Evolutionary conservation across 2,888 invertebrate species (phyloP).

Genomic region (Limenitis camilla): DNA sequence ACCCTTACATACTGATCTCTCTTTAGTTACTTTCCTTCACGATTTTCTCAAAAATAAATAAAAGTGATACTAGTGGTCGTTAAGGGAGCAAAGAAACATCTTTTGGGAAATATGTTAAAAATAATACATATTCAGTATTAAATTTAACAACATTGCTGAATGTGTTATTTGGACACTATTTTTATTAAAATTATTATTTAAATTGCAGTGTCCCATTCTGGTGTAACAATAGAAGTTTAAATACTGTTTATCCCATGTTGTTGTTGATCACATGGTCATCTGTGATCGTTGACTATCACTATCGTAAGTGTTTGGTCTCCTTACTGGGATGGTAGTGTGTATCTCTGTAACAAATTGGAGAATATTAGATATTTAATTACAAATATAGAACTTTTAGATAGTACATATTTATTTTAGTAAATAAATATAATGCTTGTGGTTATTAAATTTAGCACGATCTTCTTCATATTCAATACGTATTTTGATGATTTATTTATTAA

Average conservation of each 20-base stretch:
- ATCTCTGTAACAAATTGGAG: slow-evolving; percentile 60
- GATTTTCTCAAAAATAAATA: too few relatives aligned
- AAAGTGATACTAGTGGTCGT: too few relatives aligned
- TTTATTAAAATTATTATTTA: slow-evolving; percentile 2
- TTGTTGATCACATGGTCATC: slow-evolving; percentile 14
- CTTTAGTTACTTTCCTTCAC: too few relatives aligned
- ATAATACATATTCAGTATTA: slow-evolving; percentile 6
- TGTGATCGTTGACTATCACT: slow-evolving; percentile 44
- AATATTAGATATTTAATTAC: slow-evolving; percentile 7
- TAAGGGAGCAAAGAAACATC: too few relatives aligned
- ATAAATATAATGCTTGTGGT: slow-evolving; percentile 26
- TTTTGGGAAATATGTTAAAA: background rate
- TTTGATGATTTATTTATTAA: too few relatives aligned
- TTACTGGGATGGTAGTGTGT: slow-evolving; percentile 60
- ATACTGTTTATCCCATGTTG: slow-evolving; percentile 48
- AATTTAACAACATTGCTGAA: slow-evolving; percentile 3
- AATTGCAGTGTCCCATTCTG: slow-evolving; percentile 60
- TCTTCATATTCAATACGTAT: too few relatives aligned
- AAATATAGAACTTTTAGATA: background rate
- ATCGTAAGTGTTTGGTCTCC: slow-evolving; percentile 62
- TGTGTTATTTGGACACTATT: background rate
- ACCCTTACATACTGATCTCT: too few relatives aligned
- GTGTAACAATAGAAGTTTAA: slow-evolving; percentile 65
- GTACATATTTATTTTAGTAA: background rate
- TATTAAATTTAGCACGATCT: slow-evolving; percentile 19